Percentiles rank a stretch among this genome's conserved stretches.
Evolutionary conservation across 2,888 invertebrate species (phyloP).

Genomic region (Hirtodrosophila histrioides): DNA sequence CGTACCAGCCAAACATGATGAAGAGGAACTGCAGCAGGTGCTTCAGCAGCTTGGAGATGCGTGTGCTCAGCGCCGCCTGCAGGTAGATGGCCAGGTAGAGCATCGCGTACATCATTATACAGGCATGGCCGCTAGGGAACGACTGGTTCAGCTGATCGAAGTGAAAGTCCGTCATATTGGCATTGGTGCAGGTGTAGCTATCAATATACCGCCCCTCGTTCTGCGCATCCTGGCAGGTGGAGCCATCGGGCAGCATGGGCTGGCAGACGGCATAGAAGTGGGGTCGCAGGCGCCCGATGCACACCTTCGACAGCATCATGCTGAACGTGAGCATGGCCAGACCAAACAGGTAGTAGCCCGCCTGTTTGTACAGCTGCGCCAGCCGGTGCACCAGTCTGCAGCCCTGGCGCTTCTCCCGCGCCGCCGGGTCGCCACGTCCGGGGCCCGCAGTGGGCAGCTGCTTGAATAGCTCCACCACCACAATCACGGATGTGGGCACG

Average conservation of each 20-base stretch:
- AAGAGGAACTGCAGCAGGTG: slow-evolving; percentile 89
- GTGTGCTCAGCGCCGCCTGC: slow-evolving; percentile 93
- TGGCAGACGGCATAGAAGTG: slow-evolving; percentile 88
- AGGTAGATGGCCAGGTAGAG: slow-evolving; percentile 94
- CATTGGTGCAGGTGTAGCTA: slow-evolving; percentile 88
- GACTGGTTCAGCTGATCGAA: slow-evolving; percentile 91
- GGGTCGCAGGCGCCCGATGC: slow-evolving; percentile 76
- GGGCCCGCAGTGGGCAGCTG: slow-evolving; percentile 51
- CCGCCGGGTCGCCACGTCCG: not conserved
- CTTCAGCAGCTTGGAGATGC: slow-evolving; percentile 91
- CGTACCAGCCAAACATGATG: slow-evolving; percentile 81
- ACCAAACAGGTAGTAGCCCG: slow-evolving; percentile 77
- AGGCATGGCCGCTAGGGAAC: slow-evolving; percentile 96
- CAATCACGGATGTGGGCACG: slow-evolving; percentile 70
- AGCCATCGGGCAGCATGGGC: slow-evolving; percentile 87
- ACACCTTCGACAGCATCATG: slow-evolving; percentile 70
- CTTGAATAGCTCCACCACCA: slow-evolving; percentile 78
- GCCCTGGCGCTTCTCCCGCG: slow-evolving; percentile 38
- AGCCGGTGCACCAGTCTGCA: slow-evolving; percentile 63
- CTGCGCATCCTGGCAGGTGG: slow-evolving; percentile 86
- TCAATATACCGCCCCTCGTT: slow-evolving; percentile 89
- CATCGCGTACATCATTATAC: slow-evolving; percentile 94
- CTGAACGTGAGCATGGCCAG: slow-evolving; percentile 72
- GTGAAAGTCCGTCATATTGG: slow-evolving; percentile 85
- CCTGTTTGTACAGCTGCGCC: slow-evolving; percentile 72